phyloP scores from a whole-genome alignment of 2,113 vertebrate genomes.

The Puma concolor region DNA sequence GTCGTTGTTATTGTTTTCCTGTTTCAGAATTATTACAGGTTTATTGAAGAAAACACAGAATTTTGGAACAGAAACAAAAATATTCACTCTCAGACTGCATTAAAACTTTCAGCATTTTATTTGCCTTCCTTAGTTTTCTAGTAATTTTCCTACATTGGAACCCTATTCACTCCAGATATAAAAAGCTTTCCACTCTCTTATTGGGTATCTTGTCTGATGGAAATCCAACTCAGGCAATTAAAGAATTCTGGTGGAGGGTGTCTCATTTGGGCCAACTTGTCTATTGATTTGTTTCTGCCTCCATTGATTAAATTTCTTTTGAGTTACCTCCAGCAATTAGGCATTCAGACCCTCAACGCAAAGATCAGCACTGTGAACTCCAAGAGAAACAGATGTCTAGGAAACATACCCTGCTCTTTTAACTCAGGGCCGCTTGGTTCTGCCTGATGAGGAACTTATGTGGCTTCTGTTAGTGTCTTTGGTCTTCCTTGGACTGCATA shows the following conservation, averaged over 20 bases:
- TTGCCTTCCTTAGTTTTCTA: conserved; percentile 11
- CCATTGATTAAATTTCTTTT: conserved; percentile 67
- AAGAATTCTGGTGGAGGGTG: conserved; percentile 8
- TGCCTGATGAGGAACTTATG: conserved; percentile 3
- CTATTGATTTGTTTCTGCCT: conserved; percentile 46
- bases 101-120: conserved; percentile 34
- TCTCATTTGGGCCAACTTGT: not conserved
- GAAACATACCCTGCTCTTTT: conserved; percentile 14
- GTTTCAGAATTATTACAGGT: not conserved
- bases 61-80: conserved; percentile 38
- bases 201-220: conserved; percentile 29
- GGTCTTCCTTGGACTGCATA: not conserved
- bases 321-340: conserved; percentile 57
- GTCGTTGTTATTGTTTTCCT: not conserved
- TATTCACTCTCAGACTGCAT: not conserved
- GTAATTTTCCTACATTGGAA: not conserved
- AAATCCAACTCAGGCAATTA: conserved; percentile 53
- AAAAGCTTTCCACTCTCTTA: conserved; percentile 50
- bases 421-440: not conserved
- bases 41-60: not conserved
- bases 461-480: not conserved
- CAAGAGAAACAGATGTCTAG: conserved; percentile 60
- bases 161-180: not conserved
- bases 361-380: rapidly evolving
- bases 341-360: conserved; percentile 47